These are phyloP conservation scores for Spea bombifrons DNA, from an alignment of 2,113 vertebrate species.

Conservation along the genomic window DNA sequence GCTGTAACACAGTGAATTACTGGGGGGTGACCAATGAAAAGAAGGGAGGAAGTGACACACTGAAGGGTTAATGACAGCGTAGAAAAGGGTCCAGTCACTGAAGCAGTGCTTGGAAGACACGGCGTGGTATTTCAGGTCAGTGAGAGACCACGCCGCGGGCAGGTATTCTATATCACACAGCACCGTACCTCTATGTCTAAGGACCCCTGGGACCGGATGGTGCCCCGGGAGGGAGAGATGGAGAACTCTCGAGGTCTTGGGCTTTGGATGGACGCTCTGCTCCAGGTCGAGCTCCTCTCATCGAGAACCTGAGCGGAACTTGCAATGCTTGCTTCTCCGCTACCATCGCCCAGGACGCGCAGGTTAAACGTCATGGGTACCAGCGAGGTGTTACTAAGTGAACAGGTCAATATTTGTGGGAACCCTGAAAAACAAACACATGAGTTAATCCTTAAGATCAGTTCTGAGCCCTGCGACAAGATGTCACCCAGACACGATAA, in stretches of 20 bases:
- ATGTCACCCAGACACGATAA: too few species aligned
- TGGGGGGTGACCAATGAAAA: too few species aligned
- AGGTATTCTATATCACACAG: too few species aligned
- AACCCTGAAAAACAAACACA: slow-evolving; percentile 67
- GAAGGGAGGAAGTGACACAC: too few species aligned
- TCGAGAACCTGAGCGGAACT: slow-evolving; percentile 53
- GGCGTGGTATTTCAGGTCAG: too few species aligned
- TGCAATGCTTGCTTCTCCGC: slow-evolving; percentile 59
- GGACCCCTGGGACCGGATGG: slow-evolving; percentile 59
- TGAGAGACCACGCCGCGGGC: too few species aligned
- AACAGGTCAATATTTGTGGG: slow-evolving; percentile 65
- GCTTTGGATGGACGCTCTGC: slow-evolving; percentile 4
- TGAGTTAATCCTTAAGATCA: too few species aligned
- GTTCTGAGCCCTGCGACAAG: too few species aligned
- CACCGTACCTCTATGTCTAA: slow-evolving; percentile 68
- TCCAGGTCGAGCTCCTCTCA: slow-evolving; percentile 48
- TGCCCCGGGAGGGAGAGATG: slow-evolving; percentile 64
- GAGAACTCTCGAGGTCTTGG: slow-evolving; percentile 71
- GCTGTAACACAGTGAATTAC: too few species aligned
- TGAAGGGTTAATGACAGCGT: too few species aligned
- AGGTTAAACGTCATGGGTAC: slow-evolving; percentile 77
- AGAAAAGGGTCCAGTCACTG: too few species aligned
- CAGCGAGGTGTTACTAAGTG: slow-evolving; percentile 75
- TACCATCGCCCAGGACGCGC: slow-evolving; percentile 71
- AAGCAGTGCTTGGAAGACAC: too few species aligned